These are phyloP conservation scores for Sitobion miscanthi DNA, from an alignment of 1,140 invertebrate genomes.

Conservation along the genomic window DNA sequence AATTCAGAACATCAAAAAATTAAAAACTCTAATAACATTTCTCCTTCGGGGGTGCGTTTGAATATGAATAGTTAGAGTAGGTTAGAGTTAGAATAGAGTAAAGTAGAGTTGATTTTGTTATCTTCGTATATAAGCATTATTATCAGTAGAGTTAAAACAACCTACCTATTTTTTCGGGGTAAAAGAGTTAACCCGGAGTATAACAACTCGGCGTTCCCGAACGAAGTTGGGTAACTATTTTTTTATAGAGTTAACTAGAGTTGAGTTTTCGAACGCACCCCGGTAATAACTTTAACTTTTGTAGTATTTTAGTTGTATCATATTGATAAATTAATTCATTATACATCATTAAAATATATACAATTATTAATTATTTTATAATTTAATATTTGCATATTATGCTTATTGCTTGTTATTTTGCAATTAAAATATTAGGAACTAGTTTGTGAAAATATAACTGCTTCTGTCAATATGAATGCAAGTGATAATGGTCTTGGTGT, in stretches of 20 bases:
- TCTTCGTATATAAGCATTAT: too few relatives aligned
- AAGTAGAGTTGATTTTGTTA: too few relatives aligned
- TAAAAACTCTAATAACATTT: slow-evolving; percentile 7
- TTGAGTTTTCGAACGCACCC: too few relatives aligned
- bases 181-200: too few relatives aligned
- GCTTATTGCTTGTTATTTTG: background rate
- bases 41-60: background rate
- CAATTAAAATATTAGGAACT: background rate
- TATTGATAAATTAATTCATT: slow-evolving; percentile 13
- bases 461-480: slow-evolving; percentile 7
- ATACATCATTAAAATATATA: background rate
- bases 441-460: background rate
- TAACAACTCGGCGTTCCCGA: too few relatives aligned
- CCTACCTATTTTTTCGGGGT: too few relatives aligned
- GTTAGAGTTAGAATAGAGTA: too few relatives aligned
- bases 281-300: background rate
- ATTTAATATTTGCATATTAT: background rate
- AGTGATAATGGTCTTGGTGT: background rate
- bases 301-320: background rate
- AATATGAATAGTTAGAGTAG: too few relatives aligned
- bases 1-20: background rate
- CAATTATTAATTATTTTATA: background rate
- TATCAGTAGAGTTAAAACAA: too few relatives aligned
- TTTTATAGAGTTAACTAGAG: too few relatives aligned
- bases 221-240: too few relatives aligned